Conservation (phyloP, 2,113 vertebrate genomes). For the Alethe castanea region DNA sequence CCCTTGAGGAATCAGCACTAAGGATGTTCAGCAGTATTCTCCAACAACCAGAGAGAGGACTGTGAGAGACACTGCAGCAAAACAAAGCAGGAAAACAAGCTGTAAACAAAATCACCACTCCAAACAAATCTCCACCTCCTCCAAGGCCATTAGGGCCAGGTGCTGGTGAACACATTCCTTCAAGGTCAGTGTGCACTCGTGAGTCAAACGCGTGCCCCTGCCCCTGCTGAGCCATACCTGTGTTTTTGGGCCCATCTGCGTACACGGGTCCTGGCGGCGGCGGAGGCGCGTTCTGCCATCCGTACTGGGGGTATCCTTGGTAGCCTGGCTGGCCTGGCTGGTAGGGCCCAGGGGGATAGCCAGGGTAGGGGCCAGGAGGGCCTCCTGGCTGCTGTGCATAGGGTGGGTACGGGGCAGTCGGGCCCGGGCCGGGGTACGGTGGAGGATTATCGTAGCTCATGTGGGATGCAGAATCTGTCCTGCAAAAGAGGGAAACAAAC, state of each 20-base stretch:
- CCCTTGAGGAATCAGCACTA: not conserved
- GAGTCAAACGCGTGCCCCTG: not conserved
- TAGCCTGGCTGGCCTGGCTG: conserved; percentile 82
- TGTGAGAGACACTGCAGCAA: not conserved
- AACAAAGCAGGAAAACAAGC: not conserved
- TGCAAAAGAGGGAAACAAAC: conserved; percentile 33
- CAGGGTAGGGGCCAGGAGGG: conserved; percentile 68
- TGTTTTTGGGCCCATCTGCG: conserved; percentile 89
- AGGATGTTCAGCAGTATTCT: not conserved
- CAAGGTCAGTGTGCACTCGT: not conserved
- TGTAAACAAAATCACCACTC: not conserved
- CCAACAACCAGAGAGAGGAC: not conserved
- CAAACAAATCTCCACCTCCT: not conserved
- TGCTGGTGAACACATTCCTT: not conserved
- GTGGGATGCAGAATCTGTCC: conserved; percentile 56
- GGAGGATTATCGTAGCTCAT: conserved; percentile 91
- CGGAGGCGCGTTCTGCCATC: conserved; percentile 82
- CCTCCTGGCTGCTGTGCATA: conserved; percentile 77
- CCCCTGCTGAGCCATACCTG: conserved; percentile 73
- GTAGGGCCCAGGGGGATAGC: conserved; percentile 81
- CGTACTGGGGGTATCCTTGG: conserved; percentile 81
- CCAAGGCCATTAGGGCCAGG: not conserved
- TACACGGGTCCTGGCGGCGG: conserved; percentile 82
- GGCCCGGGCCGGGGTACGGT: conserved; percentile 83
- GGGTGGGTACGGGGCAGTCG: conserved; percentile 83